Evolutionary conservation across 1,140 invertebrate genomes (phyloP).

Genomic region (Dermatophagoides farinae): DNA sequence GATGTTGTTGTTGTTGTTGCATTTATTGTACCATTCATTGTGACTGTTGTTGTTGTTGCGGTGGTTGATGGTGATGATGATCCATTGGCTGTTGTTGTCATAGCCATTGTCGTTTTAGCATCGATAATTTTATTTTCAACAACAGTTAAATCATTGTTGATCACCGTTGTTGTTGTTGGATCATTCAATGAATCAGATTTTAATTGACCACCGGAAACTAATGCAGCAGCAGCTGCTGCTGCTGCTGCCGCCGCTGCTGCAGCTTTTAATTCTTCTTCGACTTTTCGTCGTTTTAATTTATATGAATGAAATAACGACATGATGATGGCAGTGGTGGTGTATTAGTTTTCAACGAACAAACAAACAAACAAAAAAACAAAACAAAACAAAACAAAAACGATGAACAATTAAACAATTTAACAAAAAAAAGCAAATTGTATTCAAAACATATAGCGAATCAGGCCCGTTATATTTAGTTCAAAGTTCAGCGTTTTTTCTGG

Average conservation of each 20-base stretch:
- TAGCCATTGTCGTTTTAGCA: conserved; percentile 20
- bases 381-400: background rate
- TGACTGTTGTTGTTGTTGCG: background rate
- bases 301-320: conserved; percentile 93
- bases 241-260: conserved; percentile 12
- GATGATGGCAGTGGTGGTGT: background rate
- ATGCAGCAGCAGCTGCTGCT: background rate
- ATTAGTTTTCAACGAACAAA: background rate
- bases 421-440: background rate
- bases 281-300: conserved; percentile 89
- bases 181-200: background rate
- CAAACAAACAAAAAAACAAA: background rate
- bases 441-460: background rate
- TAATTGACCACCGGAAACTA: background rate
- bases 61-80: background rate
- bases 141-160: conserved; percentile 23
- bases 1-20: background rate
- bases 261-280: conserved; percentile 47
- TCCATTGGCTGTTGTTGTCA: conserved; percentile 7
- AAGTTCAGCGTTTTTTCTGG: too few relatives aligned
- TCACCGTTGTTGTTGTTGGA: conserved; percentile 29
- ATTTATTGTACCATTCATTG: background rate
- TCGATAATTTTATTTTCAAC: too few relatives aligned
- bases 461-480: background rate
- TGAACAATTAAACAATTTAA: background rate